phyloP scores from a whole-genome alignment of 2,888 invertebrate species.

The Aradus depressus region DNA sequence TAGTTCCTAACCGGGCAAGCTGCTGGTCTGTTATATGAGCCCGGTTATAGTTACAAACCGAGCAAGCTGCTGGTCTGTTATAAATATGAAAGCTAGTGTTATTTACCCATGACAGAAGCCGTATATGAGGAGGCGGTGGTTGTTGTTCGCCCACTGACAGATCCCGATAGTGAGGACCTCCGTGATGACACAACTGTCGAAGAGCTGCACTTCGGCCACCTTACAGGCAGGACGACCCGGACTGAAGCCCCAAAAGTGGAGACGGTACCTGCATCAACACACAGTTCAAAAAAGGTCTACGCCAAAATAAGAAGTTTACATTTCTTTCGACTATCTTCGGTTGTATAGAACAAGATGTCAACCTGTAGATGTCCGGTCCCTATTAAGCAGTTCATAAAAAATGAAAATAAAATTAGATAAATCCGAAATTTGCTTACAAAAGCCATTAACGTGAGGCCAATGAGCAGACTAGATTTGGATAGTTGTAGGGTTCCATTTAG shows the following conservation, averaged over 20 bases:
- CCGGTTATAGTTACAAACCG: no score
- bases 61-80: no score
- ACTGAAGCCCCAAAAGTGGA: conserved; percentile 55
- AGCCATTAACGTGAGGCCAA: no score
- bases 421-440: no score
- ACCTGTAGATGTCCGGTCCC: not conserved
- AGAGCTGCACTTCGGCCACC: conserved; percentile 48
- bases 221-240: conserved; percentile 45
- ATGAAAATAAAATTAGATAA: no score
- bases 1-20: no score
- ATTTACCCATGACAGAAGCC: conserved; percentile 49
- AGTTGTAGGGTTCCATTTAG: no score
- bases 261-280: conserved; percentile 44
- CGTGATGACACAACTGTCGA: conserved; percentile 43
- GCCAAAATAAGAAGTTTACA: no score
- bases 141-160: conserved; percentile 59
- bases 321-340: no score
- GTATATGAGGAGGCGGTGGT: conserved; percentile 53
- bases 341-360: not conserved
- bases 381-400: not conserved
- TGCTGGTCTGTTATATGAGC: no score
- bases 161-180: conserved; percentile 47
- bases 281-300: not conserved
- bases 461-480: no score
- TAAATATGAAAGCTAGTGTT: no score